Percentiles rank a stretch among this genome's conserved stretches.
These are phyloP conservation scores for Ridgeia piscesae DNA, from an alignment of 1,140 invertebrate species.

Conservation along the genomic window DNA sequence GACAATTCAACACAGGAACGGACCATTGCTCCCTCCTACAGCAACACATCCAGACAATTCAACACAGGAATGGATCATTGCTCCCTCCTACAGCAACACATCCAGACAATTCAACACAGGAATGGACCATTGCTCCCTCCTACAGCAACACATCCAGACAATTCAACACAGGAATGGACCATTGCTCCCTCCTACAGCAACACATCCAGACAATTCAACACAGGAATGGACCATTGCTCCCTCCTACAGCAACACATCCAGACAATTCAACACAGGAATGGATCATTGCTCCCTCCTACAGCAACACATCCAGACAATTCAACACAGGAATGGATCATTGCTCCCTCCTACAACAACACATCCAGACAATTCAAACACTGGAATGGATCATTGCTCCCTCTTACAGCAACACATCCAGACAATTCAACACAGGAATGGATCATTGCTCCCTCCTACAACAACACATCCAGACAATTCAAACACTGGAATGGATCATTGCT, in stretches of 20 bases:
- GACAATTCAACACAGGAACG: neutral
- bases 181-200: slow-evolving; percentile 56
- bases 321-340: neutral
- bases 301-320: neutral
- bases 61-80: slow-evolving; percentile 62
- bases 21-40: neutral
- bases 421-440: neutral
- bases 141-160: no score
- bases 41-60: no score
- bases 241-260: neutral
- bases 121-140: neutral
- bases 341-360: neutral
- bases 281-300: slow-evolving; percentile 60
- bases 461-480: no score
- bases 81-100: slow-evolving; percentile 51
- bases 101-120: neutral
- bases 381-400: slow-evolving; percentile 61
- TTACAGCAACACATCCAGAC: slow-evolving; percentile 36
- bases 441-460: neutral
- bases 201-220: slow-evolving; percentile 9
- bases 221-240: neutral
- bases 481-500: slow-evolving; percentile 61
- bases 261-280: slow-evolving; percentile 63
- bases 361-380: no score
- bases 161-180: slow-evolving; percentile 62